Percentiles rank a stretch among this genome's conserved stretches.
phyloP scores from a whole-genome alignment of 2,888 invertebrate genomes.

The Smittia aterrima region DNA sequence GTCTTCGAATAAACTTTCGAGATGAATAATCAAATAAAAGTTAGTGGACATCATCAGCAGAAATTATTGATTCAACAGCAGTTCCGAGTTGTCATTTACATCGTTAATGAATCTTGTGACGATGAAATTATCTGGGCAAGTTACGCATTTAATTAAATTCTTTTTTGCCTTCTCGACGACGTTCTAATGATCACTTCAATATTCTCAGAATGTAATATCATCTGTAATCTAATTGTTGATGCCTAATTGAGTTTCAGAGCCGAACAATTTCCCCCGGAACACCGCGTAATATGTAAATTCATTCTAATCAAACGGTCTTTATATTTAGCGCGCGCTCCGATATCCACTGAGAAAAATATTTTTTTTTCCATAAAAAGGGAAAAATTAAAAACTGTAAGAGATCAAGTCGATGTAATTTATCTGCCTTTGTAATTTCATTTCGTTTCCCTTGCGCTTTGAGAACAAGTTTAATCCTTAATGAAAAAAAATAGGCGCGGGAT shows the following conservation, averaged over 20 bases:
- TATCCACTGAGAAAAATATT: not conserved
- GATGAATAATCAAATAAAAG: too few species aligned
- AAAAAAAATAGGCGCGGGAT: conserved; percentile 9
- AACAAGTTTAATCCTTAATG: conserved; percentile 26
- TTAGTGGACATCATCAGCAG: not conserved
- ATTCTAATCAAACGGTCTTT: conserved; percentile 8
- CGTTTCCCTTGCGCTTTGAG: not conserved
- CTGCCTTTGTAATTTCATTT: conserved; percentile 18
- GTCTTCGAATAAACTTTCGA: too few species aligned
- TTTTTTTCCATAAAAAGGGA: not conserved
- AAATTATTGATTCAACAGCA: conserved; percentile 11
- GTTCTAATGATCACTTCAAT: conserved; percentile 22
- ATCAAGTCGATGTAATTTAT: conserved; percentile 23
- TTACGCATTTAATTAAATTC: conserved; percentile 22
- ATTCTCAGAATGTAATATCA: conserved; percentile 7
- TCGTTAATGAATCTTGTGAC: not conserved
- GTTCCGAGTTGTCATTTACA: conserved; percentile 2
- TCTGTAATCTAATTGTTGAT: conserved; percentile 27
- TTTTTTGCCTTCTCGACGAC: not conserved
- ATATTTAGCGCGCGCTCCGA: not conserved
- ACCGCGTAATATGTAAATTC: conserved; percentile 19
- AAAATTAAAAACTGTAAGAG: not conserved
- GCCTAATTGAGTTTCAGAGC: conserved; percentile 20
- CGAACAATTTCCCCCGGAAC: not conserved
- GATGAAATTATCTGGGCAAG: not conserved